Percentiles rank a stretch among this genome's conserved stretches.
These are phyloP conservation scores for Coleophora deauratella DNA, from an alignment of 2,888 invertebrate genomes.

Conservation along the genomic window DNA sequence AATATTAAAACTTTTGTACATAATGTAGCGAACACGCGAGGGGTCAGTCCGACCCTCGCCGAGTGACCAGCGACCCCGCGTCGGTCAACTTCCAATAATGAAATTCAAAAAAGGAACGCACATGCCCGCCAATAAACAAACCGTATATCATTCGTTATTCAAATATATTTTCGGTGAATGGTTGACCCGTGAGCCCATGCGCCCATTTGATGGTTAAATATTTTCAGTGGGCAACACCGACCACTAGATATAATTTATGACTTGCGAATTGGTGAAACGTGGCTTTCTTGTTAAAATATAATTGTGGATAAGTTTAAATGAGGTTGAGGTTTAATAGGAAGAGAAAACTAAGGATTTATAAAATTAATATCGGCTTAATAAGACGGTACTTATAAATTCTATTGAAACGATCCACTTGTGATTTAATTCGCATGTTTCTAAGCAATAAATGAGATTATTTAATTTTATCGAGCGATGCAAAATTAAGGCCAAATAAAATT, in stretches of 20 bases:
- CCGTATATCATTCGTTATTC: constrained; percentile 72
- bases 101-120: constrained; percentile 62
- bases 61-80: constrained; percentile 64
- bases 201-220: constrained; percentile 69
- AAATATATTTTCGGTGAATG: constrained; percentile 66
- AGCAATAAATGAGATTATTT: too few relatives aligned
- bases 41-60: constrained; percentile 48
- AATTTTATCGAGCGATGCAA: too few relatives aligned
- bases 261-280: constrained; percentile 39
- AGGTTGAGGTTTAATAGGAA: too few relatives aligned
- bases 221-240: constrained; percentile 62
- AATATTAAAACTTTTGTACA: constrained; percentile 61
- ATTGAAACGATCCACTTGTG: too few relatives aligned
- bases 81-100: constrained; percentile 59
- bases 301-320: too few relatives aligned
- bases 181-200: constrained; percentile 69
- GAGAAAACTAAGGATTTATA: too few relatives aligned
- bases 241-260: constrained; percentile 59
- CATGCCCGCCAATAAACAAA: constrained; percentile 73
- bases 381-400: too few relatives aligned
- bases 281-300: not conserved
- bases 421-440: too few relatives aligned
- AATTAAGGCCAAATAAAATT: too few relatives aligned
- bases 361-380: too few relatives aligned
- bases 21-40: constrained; percentile 49